A percentile compares a stretch with the other conserved stretches of the same genome.
These are phyloP conservation scores for Calosoma granatense DNA, from an alignment of 1,140 invertebrate species.

Conservation along the genomic window DNA sequence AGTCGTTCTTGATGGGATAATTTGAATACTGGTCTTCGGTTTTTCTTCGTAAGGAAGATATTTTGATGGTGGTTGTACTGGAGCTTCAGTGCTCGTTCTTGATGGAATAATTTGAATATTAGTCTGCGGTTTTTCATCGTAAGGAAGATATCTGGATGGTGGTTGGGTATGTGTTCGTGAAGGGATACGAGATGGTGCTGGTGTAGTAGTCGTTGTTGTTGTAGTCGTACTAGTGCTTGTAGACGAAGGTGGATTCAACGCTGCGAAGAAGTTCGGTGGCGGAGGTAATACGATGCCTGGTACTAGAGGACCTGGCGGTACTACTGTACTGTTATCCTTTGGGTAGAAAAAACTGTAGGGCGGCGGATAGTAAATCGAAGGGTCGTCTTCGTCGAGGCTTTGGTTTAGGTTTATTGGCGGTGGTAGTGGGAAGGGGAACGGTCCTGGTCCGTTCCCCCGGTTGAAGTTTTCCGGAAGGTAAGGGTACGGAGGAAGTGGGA, in stretches of 20 bases:
- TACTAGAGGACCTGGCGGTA: conserved; percentile 73
- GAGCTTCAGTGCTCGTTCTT: too few relatives aligned
- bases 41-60: background rate
- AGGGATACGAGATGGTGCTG: conserved; percentile 18
- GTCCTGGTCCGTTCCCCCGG: conserved; percentile 36
- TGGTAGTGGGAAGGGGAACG: conserved; percentile 43
- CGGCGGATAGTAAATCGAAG: conserved; percentile 80
- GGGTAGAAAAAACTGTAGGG: conserved; percentile 78
- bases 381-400: conserved; percentile 76
- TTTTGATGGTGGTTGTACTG: background rate
- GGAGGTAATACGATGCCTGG: conserved; percentile 80
- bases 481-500: conserved; percentile 46
- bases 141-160: conserved; percentile 3
- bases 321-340: conserved; percentile 62
- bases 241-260: conserved; percentile 36
- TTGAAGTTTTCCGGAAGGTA: conserved; percentile 40
- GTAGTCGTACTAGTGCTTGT: background rate
- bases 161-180: conserved; percentile 10
- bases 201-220: conserved; percentile 11
- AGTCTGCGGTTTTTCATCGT: background rate
- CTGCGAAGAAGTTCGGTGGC: conserved; percentile 73
- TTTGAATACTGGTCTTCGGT: too few relatives aligned
- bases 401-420: conserved; percentile 60
- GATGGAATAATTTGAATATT: too few relatives aligned
- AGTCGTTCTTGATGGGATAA: too few relatives aligned